Percentiles rank a stretch among this genome's conserved stretches.
Conservation (phyloP, 2,888 invertebrate species). For the Pyrrhia umbra region DNA sequence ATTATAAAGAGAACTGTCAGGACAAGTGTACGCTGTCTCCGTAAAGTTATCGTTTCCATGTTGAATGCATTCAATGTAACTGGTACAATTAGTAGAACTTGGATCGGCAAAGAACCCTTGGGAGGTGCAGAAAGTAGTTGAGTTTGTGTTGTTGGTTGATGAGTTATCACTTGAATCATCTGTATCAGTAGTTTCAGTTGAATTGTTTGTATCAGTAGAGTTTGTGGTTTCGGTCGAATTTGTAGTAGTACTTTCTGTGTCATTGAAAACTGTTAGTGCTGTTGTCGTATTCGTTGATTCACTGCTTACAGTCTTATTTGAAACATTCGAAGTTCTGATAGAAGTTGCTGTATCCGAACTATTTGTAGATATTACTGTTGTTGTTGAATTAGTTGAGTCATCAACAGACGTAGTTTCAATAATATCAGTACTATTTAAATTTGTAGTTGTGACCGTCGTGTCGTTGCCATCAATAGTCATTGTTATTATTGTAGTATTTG, state of each 20-base stretch:
- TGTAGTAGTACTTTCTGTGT: conserved; percentile 7
- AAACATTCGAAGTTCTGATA: conserved; percentile 16
- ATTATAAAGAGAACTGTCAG: conserved; percentile 36
- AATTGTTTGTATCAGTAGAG: conserved; percentile 5
- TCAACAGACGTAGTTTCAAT: conserved; percentile 50
- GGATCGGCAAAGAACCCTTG: conserved; percentile 37
- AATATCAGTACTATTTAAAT: conserved; percentile 55
- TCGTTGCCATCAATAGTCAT: conserved; percentile 43
- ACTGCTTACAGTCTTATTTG: conserved; percentile 34
- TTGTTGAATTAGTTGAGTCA: conserved; percentile 18
- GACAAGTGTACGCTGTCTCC: conserved; percentile 32
- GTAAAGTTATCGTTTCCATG: conserved; percentile 24
- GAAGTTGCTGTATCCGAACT: conserved; percentile 34
- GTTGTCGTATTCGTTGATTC: conserved; percentile 42
- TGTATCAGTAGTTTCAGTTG: neutral
- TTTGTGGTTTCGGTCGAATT: conserved; percentile 2
- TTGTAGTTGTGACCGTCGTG: conserved; percentile 33
- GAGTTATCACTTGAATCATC: neutral
- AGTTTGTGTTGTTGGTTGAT: conserved; percentile 17
- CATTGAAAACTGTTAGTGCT: conserved; percentile 3
- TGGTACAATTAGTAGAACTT: conserved; percentile 33
- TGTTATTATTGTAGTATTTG: conserved; percentile 48
- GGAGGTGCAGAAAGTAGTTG: conserved; percentile 21
- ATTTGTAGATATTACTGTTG: conserved; percentile 21
- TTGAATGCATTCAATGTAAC: conserved; percentile 43